phyloP scores from a whole-genome alignment of 2,888 invertebrate species.

The Helobdella robusta region DNA sequence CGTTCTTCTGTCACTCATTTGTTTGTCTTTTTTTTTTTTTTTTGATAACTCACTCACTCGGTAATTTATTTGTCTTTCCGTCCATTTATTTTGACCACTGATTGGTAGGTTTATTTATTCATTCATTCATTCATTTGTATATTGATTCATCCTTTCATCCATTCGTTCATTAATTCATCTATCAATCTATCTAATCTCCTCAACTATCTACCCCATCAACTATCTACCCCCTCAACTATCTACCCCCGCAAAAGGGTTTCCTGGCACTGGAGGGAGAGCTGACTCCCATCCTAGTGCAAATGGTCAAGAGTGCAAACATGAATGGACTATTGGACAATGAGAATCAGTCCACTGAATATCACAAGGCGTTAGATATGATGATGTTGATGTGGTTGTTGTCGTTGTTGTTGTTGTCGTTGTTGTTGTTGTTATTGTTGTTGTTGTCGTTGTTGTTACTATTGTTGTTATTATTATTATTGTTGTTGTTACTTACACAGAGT shows the following conservation, averaged over 20 bases:
- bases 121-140: neutral
- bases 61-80: neutral
- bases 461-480: neutral
- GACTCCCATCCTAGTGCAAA: conserved; percentile 95
- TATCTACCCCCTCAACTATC: neutral
- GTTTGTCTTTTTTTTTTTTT: neutral
- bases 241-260: conserved; percentile 60
- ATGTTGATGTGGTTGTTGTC: neutral
- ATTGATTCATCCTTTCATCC: neutral
- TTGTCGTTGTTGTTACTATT: neutral
- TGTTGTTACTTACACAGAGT: too few species aligned
- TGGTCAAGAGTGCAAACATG: conserved; percentile 94
- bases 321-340: conserved; percentile 85
- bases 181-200: neutral
- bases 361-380: conserved; percentile 41
- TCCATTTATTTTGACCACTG: neutral
- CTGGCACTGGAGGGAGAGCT: conserved; percentile 93
- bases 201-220: neutral
- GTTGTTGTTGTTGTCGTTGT: neutral
- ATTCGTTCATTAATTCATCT: neutral
- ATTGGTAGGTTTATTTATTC: neutral
- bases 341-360: conserved; percentile 65
- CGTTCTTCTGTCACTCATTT: neutral
- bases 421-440: neutral
- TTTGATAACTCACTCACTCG: too few species aligned